Evolutionary conservation across 2,113 vertebrate genomes (phyloP).

Genomic region (Anguilla japonica): DNA sequence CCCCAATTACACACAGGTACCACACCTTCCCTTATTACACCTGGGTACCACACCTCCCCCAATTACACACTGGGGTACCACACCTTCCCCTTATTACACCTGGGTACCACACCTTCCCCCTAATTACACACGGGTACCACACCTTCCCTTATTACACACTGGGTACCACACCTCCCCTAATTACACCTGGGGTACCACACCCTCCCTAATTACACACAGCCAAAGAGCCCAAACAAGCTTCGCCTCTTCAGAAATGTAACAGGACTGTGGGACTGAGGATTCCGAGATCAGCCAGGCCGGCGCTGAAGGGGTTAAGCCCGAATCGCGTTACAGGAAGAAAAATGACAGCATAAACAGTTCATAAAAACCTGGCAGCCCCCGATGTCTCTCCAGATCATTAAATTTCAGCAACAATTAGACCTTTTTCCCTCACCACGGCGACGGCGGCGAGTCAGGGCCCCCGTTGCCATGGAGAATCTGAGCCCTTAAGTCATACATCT

Average conservation of each 20-base stretch:
- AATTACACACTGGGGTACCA: no score
- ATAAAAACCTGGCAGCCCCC: constrained; percentile 99
- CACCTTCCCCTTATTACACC: no score
- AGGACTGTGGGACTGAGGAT: background rate
- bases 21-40: no score
- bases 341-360: constrained; percentile 99
- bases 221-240: no score
- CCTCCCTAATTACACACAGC: no score
- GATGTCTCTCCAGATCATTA: constrained; percentile 99
- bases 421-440: constrained; percentile 86
- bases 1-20: no score
- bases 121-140: no score
- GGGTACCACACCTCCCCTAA: no score
- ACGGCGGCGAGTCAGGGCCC: constrained; percentile 95
- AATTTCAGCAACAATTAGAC: constrained; percentile 99
- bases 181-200: no score
- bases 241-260: background rate
- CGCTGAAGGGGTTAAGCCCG: constrained; percentile 78
- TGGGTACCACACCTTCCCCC: no score
- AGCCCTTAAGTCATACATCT: constrained; percentile 99
- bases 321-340: constrained; percentile 99
- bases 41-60: no score
- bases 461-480: constrained; percentile 99
- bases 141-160: no score
- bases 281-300: constrained; percentile 46